A percentile compares a stretch with the other conserved stretches of the same genome.
These are phyloP conservation scores for Marmota flaviventris DNA, from an alignment of 2,113 vertebrate genomes.

Conservation along the genomic window DNA sequence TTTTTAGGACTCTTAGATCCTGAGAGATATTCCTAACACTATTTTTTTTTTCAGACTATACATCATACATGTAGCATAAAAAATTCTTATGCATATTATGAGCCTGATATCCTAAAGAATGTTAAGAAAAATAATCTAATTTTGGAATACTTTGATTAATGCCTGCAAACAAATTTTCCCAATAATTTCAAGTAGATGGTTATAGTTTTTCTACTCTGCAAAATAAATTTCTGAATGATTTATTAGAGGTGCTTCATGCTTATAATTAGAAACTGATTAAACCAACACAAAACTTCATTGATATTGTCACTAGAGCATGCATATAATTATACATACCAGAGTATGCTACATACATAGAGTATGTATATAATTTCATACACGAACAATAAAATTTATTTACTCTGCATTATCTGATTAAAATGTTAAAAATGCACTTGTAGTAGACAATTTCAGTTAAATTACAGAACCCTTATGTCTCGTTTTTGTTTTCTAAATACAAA, in stretches of 20 bases:
- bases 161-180: background rate
- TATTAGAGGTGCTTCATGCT: background rate
- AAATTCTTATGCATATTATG: background rate
- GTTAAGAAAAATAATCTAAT: background rate
- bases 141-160: conserved; percentile 20
- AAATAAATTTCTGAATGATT: background rate
- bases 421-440: background rate
- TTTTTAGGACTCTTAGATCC: background rate
- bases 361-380: too few species aligned
- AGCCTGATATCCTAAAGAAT: conserved; percentile 1
- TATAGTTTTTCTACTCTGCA: conserved; percentile 14
- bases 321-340: background rate
- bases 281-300: background rate
- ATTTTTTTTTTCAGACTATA: conserved; percentile 18
- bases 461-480: background rate
- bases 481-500: conserved; percentile 64
- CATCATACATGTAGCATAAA: background rate
- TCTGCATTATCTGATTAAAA: background rate
- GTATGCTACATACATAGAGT: too few species aligned
- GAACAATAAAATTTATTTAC: background rate
- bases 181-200: conserved; percentile 35
- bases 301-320: background rate
- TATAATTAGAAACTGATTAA: background rate
- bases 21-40: background rate
- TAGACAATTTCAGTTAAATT: background rate